Conservation (phyloP, 2,113 vertebrate species). For the Antechinus flavipes region DNA sequence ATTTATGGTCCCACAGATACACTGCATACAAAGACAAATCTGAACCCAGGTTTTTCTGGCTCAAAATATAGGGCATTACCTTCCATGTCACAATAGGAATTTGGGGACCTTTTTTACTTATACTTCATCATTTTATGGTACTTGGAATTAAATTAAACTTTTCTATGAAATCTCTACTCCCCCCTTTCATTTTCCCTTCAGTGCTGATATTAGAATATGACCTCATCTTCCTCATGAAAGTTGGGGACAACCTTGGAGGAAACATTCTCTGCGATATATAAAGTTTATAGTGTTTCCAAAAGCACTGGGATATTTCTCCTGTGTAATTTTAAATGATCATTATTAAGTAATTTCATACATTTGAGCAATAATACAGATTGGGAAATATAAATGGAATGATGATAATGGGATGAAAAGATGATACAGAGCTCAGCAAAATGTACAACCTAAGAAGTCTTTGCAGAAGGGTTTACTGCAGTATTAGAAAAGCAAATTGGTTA, state of each 20-base stretch:
- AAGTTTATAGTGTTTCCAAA: conserved; percentile 27
- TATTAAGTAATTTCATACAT: conserved; percentile 33
- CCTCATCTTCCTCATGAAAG: background rate
- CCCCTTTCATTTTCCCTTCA: background rate
- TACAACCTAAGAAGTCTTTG: background rate
- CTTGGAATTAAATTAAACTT: background rate
- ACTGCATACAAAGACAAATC: background rate
- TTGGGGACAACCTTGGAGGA: background rate
- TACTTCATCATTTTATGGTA: background rate
- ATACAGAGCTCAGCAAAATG: conserved; percentile 2
- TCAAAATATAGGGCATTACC: background rate
- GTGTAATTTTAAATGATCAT: conserved; percentile 22
- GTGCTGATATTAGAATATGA: background rate
- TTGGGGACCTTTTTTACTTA: background rate
- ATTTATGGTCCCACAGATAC: background rate
- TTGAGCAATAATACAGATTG: background rate
- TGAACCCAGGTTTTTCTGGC: background rate
- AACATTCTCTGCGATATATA: background rate
- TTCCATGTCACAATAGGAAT: background rate
- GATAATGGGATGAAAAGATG: conserved; percentile 36
- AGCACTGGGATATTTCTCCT: background rate
- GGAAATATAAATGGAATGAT: conserved; percentile 33
- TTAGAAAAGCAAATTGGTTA: conserved; percentile 40
- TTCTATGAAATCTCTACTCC: background rate
- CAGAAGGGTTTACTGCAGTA: conserved; percentile 6